phyloP scores from a whole-genome alignment of 2,797 vertebrate genomes.

The Pygocentrus nattereri region DNA sequence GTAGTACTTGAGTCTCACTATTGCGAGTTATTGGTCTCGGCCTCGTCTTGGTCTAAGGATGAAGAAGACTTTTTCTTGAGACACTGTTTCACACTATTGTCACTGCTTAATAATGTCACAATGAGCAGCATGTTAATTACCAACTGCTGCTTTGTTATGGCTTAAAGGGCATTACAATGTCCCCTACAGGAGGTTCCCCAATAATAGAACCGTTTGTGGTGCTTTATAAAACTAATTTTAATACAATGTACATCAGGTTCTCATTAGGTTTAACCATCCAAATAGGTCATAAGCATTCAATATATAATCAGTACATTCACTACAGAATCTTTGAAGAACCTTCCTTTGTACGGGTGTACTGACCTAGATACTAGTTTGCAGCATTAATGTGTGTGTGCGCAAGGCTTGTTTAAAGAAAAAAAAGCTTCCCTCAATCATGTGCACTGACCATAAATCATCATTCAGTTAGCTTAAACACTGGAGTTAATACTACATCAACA shows the following conservation, averaged over 20 bases:
- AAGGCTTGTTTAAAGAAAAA: neutral
- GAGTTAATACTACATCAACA: constrained; percentile 74
- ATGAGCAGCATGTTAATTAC: too few species aligned
- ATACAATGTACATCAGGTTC: too few species aligned
- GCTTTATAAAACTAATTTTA: neutral
- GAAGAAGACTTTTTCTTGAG: too few species aligned
- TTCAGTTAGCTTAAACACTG: constrained; percentile 68
- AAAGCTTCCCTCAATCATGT: constrained; percentile 64
- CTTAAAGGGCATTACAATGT: too few species aligned
- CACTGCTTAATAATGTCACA: too few species aligned
- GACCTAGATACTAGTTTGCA: neutral
- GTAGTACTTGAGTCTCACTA: too few species aligned
- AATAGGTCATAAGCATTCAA: neutral
- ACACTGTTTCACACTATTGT: too few species aligned
- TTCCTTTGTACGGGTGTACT: neutral
- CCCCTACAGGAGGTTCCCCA: neutral
- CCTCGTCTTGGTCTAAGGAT: too few species aligned
- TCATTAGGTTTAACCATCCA: neutral
- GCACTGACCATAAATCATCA: constrained; percentile 71
- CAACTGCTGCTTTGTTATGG: too few species aligned
- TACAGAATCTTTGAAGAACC: neutral
- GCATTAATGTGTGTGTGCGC: neutral
- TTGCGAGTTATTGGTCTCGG: too few species aligned
- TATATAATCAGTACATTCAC: neutral
- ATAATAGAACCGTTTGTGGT: neutral